Percentiles rank a stretch among this genome's conserved stretches.
Evolutionary conservation across 2,888 invertebrate genomes (phyloP).

Genomic region (Lysandra coridon): DNA sequence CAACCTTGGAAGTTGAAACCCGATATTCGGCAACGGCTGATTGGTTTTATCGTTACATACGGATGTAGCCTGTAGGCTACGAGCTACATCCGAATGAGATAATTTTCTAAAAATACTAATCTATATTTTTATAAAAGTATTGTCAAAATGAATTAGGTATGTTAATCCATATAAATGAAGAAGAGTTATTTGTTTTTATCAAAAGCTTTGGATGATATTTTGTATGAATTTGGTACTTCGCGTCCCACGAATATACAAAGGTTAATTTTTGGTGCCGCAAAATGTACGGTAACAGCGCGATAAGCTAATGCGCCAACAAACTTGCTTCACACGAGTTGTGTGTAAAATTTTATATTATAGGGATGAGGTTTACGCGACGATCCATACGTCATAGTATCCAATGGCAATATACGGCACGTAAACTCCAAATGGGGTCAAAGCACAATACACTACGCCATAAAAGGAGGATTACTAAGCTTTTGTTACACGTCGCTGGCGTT

Average conservation of each 20-base stretch:
- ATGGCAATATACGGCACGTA: neutral
- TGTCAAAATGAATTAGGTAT: neutral
- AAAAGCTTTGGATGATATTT: no score
- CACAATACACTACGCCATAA: conserved; percentile 31
- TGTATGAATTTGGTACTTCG: no score
- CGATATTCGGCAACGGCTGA: neutral
- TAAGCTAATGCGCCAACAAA: no score
- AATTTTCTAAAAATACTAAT: neutral
- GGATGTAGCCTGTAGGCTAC: no score
- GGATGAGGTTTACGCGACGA: neutral
- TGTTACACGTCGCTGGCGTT: conserved; percentile 24
- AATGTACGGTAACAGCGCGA: no score
- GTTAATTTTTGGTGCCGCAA: no score
- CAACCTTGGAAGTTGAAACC: neutral
- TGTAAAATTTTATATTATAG: neutral
- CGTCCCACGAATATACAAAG: no score
- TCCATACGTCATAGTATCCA: neutral
- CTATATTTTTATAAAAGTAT: neutral
- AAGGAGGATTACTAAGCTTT: conserved; percentile 27
- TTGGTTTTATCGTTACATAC: neutral
- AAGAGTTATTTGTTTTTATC: no score
- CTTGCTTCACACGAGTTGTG: neutral
- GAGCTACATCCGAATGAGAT: neutral
- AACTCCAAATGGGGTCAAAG: conserved; percentile 29
- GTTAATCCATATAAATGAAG: no score